Evolutionary conservation across 2,113 vertebrate species (phyloP), one percentile per base, ranked within the genome.

Genomic region (Megaleporinus macrocephalus): DNA sequence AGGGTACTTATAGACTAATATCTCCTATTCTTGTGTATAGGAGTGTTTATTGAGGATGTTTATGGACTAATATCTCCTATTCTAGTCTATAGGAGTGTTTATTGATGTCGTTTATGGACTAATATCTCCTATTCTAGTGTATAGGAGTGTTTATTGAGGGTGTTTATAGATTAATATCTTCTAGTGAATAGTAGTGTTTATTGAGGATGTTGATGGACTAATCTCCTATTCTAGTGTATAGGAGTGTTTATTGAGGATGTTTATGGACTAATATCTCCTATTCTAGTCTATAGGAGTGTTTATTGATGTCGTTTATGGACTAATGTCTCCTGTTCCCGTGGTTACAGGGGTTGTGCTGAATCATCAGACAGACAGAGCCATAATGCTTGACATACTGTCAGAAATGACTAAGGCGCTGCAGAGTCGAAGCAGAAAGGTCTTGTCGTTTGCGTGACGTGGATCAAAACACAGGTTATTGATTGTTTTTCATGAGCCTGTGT

Each of bases 381-480:
- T 44, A 44, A 44, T 10, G 41, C 41, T 44, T 44, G 41, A 44
- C 9, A 10, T 10, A 11, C 41, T 44, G 41, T 44, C 41, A 57
- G 9, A 22, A 57, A n/a, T n/a, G 18, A 7, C 55, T n/a, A 7
- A 22, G 18, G 0, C 20, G 11, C n/a, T n/a, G 20, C n/a, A 57
- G n/a, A 57, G 1, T 3, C 55, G n/a, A 57, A 57, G 5, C 22
- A n/a, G 49, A 51, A 22, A n/a, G 55, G 55, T 14, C 55, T 57
- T 57, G 10, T 10, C n/a, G 55, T 22, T 2, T 0, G 55, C 2
- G 1, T 22, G 18, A n/a, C 3, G 5, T 26, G 24, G 24, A 44
- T 41, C 30, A 44, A 18, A 5, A 75, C 59, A 75, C 33, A 61
- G 1, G 44, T 53, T 49, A 59, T 70, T 76, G 72, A 57, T 57